These are phyloP conservation scores for Datnioides undecimradiatus DNA, from an alignment of 2,113 vertebrate genomes.

Conservation along the genomic window DNA sequence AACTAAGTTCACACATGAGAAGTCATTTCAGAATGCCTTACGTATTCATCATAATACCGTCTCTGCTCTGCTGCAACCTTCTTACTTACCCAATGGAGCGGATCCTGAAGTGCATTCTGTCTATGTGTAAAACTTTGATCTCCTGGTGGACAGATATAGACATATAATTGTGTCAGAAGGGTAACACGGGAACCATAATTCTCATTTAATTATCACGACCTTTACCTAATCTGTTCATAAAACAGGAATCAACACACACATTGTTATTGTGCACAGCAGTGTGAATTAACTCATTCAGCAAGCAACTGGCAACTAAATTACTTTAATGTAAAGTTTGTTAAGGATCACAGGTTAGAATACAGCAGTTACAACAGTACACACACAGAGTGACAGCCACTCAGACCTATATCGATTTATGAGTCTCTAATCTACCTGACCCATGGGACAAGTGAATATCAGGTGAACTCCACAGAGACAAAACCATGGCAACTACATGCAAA, in stretches of 20 bases:
- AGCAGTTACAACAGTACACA: background rate
- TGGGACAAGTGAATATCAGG: background rate
- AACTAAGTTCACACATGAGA: background rate
- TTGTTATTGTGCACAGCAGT: background rate
- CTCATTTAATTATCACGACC: background rate
- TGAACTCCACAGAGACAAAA: background rate
- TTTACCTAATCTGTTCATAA: background rate
- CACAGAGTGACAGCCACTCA: background rate
- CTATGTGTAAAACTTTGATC: slow-evolving; percentile 92
- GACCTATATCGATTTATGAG: background rate
- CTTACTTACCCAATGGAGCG: slow-evolving; percentile 92
- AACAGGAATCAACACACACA: background rate
- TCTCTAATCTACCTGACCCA: background rate
- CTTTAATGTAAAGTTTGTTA: background rate
- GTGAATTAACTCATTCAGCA: background rate
- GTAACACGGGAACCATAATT: background rate
- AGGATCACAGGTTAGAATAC: background rate
- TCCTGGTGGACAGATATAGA: slow-evolving; percentile 85
- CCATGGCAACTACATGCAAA: background rate
- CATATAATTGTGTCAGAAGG: background rate
- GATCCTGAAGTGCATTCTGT: slow-evolving; percentile 89
- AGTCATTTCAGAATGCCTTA: background rate
- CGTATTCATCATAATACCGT: background rate
- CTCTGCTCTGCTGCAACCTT: background rate
- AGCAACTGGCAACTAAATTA: background rate